Evolutionary conservation across 2,797 vertebrate species (phyloP), one percentile per base, ranked within the genome.

Genomic region (Pangasius sanitwongsei): DNA sequence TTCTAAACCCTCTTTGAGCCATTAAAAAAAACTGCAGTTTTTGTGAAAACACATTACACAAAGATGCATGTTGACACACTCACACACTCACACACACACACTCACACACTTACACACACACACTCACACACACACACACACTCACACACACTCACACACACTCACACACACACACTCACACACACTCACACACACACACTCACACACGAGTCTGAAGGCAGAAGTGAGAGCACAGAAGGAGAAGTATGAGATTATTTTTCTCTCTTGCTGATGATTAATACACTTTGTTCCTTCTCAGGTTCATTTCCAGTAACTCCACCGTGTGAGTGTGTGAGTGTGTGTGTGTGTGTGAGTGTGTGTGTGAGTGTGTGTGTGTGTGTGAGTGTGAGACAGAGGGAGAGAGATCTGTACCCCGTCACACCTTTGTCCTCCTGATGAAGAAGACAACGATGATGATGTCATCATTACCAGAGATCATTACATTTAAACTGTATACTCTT

Each of bases 221-320:
- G 80, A 82, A 82, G 80, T 82, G 80, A 82, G 55, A 82, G 55
- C 5, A 41, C 31, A 82, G 34, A 82, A 41, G 80, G 55, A 82
- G 80, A 80, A 80, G 77, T 80, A 55, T 37, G 78, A 81, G 53
- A 34, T 34, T 55, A 6, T 50, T 48, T 75, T 75, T 44, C 18
- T 34, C 53, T 57, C 16, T 34, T 23, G 80, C 1, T 37, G 80
- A 82, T 61, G 80, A 82, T 59, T 82, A 59, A 37, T 28, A 37
- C 77, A 80, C 31, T 6, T 4, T 57, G 77, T 80, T 80, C 53
- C 53, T 5, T 55, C 77, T 80, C 53, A 57, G 50, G 77, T 80
- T 57, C n/a, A 80, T 20, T 80, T 80, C 53, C 53, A 34, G 77
- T 55, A 57, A 80, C 16, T 55, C 50, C 8, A 34, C 18, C 48